These are phyloP conservation scores for Bilobella aurantiaca DNA, from an alignment of 1,140 invertebrate species.

Conservation along the genomic window DNA sequence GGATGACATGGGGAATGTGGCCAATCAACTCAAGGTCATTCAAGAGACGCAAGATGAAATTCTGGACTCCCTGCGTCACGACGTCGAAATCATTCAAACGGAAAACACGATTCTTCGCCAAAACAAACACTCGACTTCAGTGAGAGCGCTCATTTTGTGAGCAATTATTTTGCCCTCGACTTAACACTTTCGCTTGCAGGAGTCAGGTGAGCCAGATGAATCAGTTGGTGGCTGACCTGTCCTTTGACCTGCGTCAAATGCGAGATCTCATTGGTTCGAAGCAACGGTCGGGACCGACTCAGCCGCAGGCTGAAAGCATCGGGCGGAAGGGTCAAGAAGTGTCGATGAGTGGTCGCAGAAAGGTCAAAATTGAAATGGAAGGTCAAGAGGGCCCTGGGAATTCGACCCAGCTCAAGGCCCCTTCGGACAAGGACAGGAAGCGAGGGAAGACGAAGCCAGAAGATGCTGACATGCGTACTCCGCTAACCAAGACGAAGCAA, in stretches of 20 bases:
- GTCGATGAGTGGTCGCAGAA: background rate
- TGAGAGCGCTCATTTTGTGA: background rate
- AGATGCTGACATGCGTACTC: background rate
- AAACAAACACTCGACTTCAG: conserved; percentile 10
- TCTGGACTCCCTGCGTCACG: conserved; percentile 6
- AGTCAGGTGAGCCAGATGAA: conserved; percentile 1
- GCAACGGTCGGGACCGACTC: background rate
- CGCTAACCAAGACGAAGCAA: background rate
- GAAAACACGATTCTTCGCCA: conserved; percentile 7
- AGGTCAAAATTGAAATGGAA: background rate
- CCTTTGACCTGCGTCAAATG: conserved; percentile 1
- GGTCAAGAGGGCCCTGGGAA: background rate
- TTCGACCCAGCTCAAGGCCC: background rate
- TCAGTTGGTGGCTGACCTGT: conserved; percentile 1
- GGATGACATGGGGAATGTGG: conserved; percentile 5
- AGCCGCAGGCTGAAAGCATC: background rate
- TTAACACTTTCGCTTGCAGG: conserved; percentile 4
- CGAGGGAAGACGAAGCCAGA: too few species aligned
- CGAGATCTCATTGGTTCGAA: background rate
- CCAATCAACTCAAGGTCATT: conserved; percentile 10
- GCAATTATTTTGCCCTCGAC: background rate
- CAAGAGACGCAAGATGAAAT: conserved; percentile 18
- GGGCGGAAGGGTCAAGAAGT: background rate
- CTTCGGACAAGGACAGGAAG: background rate
- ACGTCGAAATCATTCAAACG: conserved; percentile 9